These are phyloP conservation scores for Deroptyus accipitrinus DNA, from an alignment of 2,113 vertebrate species.

Conservation along the genomic window DNA sequence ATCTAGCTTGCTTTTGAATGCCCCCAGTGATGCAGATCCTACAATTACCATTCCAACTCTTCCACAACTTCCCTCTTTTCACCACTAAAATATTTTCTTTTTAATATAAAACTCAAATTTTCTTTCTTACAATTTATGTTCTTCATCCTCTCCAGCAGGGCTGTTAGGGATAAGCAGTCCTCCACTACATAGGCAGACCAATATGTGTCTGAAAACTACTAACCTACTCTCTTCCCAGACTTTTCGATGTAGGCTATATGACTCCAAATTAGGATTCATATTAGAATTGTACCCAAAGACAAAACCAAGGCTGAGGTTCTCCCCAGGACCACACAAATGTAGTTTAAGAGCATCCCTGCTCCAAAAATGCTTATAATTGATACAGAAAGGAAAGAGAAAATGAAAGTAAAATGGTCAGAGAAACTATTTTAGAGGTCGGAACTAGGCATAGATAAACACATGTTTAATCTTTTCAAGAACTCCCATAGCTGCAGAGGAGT, in stretches of 20 bases:
- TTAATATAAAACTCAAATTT: not conserved
- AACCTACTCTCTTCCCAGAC: not conserved
- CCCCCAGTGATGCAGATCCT: fast-evolving
- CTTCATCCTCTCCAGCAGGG: not conserved
- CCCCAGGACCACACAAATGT: not conserved
- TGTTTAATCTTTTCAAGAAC: not conserved
- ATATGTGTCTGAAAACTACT: not conserved
- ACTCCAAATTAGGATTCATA: not conserved
- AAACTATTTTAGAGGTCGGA: not conserved
- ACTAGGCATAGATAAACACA: not conserved
- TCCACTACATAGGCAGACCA: not conserved
- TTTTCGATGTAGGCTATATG: not conserved
- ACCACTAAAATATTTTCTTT: not conserved
- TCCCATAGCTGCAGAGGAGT: not conserved
- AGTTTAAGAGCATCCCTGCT: not conserved
- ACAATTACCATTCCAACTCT: not conserved
- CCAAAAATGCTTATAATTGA: not conserved
- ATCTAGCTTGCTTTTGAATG: not conserved
- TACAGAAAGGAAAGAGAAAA: not conserved
- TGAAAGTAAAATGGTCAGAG: not conserved
- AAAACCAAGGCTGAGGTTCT: not conserved
- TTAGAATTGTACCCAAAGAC: not conserved
- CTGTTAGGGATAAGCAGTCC: not conserved
- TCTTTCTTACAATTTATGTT: not conserved
- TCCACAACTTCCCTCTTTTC: not conserved